Evolutionary conservation across 2,113 vertebrate species (phyloP), one percentile per base, ranked within the genome.

Genomic region (Halichoerus grypus): DNA sequence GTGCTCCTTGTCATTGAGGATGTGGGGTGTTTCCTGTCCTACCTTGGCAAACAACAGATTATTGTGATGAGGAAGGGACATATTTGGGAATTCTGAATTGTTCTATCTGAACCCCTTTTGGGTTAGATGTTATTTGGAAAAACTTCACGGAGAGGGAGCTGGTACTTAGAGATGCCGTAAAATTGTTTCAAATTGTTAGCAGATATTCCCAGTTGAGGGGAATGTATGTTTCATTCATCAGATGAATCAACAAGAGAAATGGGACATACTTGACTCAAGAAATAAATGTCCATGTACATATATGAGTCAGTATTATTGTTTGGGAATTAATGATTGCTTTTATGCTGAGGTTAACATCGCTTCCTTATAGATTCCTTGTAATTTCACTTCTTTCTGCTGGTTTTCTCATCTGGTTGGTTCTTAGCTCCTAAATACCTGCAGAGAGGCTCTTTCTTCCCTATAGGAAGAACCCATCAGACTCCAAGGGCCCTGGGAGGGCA

Each of bases 1-100:
- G 3, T 3, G 18, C 6, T 26, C 19, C 10, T 0, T 3, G 16
- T 18, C 4, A 0, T 3, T 1, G 10, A 16, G 15, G 7, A 22
- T 16, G 0, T 15, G 42, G 31, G 57, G 4, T 15, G 1, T 36
- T 36, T 46, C 46, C 33, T 42, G 19, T 63, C 9, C 15, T 63
- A 65, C 49, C 42, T 69, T 3, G 5, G 7, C 39, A 51, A 42
- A 39, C 28, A 18, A 12, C 24, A 31, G 22, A 22, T 77, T 53
- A 3, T 14, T 71, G 11, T 42, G 28, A 61, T 0, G 4, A 77
- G 81, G n/a, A 84, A 61, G 16, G 63, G 14, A 36, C 31, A 15
- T 5, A 3, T 16, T 28, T 51, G 59, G 21, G n/a, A 51, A 57
- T 71, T 87, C 67, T 46, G 74, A 13, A 22, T 69, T 33, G 39